Conservation (phyloP, 2,888 invertebrate species). For the Campaea margaritaria region DNA sequence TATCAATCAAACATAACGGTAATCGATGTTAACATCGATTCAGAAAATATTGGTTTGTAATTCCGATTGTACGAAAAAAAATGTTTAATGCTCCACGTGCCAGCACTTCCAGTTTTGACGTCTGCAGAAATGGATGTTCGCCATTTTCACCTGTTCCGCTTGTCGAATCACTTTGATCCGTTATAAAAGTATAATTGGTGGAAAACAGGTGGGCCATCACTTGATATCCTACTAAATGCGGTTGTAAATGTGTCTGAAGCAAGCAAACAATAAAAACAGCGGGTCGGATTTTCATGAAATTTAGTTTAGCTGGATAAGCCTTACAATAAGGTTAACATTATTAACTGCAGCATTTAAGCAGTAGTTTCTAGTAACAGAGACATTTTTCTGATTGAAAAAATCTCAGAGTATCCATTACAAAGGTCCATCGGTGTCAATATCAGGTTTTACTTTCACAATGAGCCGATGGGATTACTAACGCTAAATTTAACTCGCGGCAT, state of each 20-base stretch:
- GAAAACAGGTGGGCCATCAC: constrained; percentile 13
- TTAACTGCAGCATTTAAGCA: neutral
- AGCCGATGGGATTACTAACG: constrained; percentile 77
- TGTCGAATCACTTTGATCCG: constrained; percentile 12
- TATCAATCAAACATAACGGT: constrained; percentile 57
- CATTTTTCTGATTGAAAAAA: neutral
- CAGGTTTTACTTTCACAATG: constrained; percentile 66
- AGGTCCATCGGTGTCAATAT: constrained; percentile 48
- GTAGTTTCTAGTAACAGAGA: neutral
- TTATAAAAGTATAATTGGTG: constrained; percentile 8
- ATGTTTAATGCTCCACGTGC: constrained; percentile 51
- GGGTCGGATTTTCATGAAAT: no score
- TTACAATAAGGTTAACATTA: no score
- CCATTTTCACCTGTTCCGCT: constrained; percentile 29
- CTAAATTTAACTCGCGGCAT: constrained; percentile 78
- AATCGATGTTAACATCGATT: constrained; percentile 31
- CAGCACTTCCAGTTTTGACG: constrained; percentile 52
- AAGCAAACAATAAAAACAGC: no score
- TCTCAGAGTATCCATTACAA: constrained; percentile 36
- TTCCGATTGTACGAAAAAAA: constrained; percentile 38
- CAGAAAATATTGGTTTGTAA: constrained; percentile 32
- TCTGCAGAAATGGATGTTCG: constrained; percentile 47
- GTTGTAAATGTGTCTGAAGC: no score
- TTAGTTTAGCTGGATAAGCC: no score
- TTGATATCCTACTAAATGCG: neutral